These are phyloP conservation scores for Drosophila nigromelanica DNA, from an alignment of 1,140 invertebrate genomes.

Conservation along the genomic window DNA sequence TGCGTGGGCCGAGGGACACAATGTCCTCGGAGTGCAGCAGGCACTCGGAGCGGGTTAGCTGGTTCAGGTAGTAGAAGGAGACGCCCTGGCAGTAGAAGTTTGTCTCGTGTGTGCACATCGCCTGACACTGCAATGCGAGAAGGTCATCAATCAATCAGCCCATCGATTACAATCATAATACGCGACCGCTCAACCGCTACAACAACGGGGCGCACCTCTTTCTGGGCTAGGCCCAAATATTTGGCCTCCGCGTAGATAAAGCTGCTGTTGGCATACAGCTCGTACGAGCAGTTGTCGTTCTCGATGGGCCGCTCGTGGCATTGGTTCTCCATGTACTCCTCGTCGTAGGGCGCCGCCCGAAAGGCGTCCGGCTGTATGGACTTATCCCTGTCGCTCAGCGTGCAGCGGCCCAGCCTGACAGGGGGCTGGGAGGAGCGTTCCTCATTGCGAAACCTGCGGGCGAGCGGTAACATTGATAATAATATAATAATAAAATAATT, in stretches of 20 bases:
- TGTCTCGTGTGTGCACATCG: slow-evolving; percentile 70
- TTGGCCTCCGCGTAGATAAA: slow-evolving; percentile 81
- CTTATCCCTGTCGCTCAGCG: slow-evolving; percentile 86
- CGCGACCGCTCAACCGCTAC: slow-evolving; percentile 49
- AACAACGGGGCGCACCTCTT: slow-evolving; percentile 71
- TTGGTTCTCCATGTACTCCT: slow-evolving; percentile 88
- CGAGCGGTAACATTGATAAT: not conserved
- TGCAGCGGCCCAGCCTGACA: slow-evolving; percentile 85
- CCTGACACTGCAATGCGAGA: slow-evolving; percentile 69
- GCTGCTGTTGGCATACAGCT: slow-evolving; percentile 80
- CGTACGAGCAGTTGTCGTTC: slow-evolving; percentile 78
- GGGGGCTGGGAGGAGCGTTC: slow-evolving; percentile 33
- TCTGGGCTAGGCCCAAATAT: slow-evolving; percentile 79
- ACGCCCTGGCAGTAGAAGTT: slow-evolving; percentile 82
- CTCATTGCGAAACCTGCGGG: slow-evolving; percentile 49
- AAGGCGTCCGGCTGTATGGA: slow-evolving; percentile 87
- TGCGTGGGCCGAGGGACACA: slow-evolving; percentile 84
- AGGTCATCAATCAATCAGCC: slow-evolving; percentile 69
- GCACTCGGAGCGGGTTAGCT: slow-evolving; percentile 76
- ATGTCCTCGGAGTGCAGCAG: slow-evolving; percentile 85
- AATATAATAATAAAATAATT: no score
- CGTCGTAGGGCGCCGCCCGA: slow-evolving; percentile 86
- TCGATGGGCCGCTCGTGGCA: slow-evolving; percentile 84
- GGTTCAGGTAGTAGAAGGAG: slow-evolving; percentile 66
- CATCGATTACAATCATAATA: slow-evolving; percentile 72